These are phyloP conservation scores for Lycaon pictus DNA, from an alignment of 2,113 vertebrate genomes.

Conservation along the genomic window DNA sequence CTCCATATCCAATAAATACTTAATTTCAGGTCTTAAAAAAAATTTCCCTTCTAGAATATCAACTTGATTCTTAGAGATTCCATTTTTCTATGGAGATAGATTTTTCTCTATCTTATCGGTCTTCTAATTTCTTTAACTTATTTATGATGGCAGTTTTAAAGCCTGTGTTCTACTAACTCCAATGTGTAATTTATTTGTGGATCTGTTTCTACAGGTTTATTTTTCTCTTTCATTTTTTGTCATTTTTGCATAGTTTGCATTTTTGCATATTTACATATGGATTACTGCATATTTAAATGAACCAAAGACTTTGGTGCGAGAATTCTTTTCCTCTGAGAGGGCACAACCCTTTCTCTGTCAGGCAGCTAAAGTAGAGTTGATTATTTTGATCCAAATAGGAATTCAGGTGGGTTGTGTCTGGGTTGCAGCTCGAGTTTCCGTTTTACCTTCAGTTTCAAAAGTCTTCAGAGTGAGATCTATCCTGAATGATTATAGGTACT, in stretches of 20 bases:
- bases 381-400: neutral
- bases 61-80: neutral
- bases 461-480: neutral
- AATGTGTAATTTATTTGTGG: neutral
- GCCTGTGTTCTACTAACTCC: neutral
- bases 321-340: neutral
- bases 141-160: neutral
- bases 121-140: neutral
- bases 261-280: neutral
- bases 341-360: neutral
- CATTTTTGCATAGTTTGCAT: neutral
- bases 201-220: neutral
- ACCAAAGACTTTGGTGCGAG: neutral
- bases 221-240: neutral
- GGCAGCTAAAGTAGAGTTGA: neutral
- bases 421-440: neutral
- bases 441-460: neutral
- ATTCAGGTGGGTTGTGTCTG: neutral
- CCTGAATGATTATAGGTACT: neutral
- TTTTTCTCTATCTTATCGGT: neutral
- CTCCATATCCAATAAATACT: neutral
- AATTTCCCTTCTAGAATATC: neutral
- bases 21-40: constrained; percentile 20
- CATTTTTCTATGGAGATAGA: neutral
- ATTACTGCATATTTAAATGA: neutral